phyloP scores from a whole-genome alignment of 2,797 vertebrate species.

The Alca torda region DNA sequence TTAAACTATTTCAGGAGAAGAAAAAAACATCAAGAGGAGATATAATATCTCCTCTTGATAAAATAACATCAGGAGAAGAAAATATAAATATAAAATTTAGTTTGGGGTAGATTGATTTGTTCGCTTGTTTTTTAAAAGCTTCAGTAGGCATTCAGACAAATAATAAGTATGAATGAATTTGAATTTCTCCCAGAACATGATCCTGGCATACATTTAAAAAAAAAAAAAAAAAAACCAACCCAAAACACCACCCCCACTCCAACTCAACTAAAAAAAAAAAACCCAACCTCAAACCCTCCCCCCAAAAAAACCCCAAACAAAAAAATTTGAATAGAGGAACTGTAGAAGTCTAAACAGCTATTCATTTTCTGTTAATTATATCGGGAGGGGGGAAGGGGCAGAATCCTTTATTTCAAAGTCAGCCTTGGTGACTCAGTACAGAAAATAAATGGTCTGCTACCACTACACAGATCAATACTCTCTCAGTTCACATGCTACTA shows the following conservation, averaged over 20 bases:
- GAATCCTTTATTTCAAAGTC: neutral
- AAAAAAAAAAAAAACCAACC: neutral
- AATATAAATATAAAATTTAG: neutral
- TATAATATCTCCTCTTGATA: no score
- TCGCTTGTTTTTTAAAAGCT: neutral
- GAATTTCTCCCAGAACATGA: neutral
- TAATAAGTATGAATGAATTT: neutral
- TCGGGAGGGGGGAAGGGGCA: neutral
- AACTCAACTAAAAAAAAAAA: neutral
- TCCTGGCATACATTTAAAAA: neutral
- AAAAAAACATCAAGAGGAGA: no score
- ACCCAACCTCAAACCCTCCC: no score
- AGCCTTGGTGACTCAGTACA: neutral
- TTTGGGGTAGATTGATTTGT: neutral
- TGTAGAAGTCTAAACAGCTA: neutral
- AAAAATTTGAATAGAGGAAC: neutral
- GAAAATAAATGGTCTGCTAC: neutral
- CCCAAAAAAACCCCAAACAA: neutral
- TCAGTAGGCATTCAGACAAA: neutral
- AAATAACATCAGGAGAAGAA: no score
- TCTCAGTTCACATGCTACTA: neutral
- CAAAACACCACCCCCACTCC: fast-evolving
- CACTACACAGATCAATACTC: neutral
- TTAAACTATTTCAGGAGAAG: no score
- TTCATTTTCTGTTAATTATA: neutral